phyloP scores from a whole-genome alignment of 2,797 vertebrate genomes.

The Saguinus oedipus region DNA sequence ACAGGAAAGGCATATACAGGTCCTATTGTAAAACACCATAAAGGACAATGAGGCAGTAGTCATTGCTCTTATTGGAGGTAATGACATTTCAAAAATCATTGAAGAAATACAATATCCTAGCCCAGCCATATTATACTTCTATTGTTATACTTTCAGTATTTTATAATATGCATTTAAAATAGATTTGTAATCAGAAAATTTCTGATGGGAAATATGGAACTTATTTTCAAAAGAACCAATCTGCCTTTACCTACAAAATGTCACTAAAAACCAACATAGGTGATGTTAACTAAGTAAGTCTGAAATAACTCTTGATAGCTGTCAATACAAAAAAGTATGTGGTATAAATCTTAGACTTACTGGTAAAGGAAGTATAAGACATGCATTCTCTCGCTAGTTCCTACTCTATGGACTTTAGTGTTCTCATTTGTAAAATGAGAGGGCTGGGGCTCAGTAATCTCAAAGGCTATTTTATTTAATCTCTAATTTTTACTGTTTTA shows the following conservation, averaged over 20 bases:
- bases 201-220: background rate
- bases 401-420: background rate
- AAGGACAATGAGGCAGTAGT: background rate
- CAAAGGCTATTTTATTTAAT: background rate
- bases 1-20: background rate
- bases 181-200: background rate
- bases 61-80: background rate
- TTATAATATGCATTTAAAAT: background rate
- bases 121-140: background rate
- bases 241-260: background rate
- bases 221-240: constrained; percentile 42
- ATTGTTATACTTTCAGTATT: background rate
- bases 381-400: background rate
- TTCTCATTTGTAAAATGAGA: background rate
- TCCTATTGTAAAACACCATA: background rate
- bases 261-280: background rate
- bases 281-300: background rate
- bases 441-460: background rate
- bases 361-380: background rate
- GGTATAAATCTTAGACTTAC: background rate
- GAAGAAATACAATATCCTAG: background rate
- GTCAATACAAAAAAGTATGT: background rate
- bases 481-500: background rate
- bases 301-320: background rate
- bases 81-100: background rate